A percentile compares a stretch with the other conserved stretches of the same genome.
phyloP scores from a whole-genome alignment of 2,888 invertebrate genomes.

The Timema podura region DNA sequence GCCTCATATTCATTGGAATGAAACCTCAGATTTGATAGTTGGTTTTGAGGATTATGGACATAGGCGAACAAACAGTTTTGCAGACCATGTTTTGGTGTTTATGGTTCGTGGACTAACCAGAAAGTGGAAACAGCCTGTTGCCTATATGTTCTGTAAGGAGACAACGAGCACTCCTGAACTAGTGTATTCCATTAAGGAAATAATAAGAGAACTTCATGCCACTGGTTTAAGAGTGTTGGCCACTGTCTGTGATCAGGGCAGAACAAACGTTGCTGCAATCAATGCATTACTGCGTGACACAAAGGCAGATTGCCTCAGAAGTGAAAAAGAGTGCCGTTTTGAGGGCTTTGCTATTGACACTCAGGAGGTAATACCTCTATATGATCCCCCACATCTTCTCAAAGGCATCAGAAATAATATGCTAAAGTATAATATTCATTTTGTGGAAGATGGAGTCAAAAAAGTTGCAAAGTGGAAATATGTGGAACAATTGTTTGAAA shows the following conservation, averaged over 20 bases:
- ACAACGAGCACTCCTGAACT: constrained; percentile 1
- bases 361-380: not conserved
- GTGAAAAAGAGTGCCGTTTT: not conserved
- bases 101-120: constrained; percentile 2
- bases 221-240: not conserved
- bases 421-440: not conserved
- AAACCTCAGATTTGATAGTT: not conserved
- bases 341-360: not conserved
- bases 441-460: not conserved
- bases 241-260: constrained; percentile 12
- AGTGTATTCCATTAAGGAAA: not conserved
- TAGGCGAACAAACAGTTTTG: not conserved
- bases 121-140: constrained; percentile 5
- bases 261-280: constrained; percentile 7
- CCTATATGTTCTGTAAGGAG: not conserved
- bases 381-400: not conserved
- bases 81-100: constrained; percentile 6
- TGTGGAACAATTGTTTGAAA: not conserved
- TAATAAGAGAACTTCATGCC: not conserved
- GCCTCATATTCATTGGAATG: not conserved
- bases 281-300: not conserved
- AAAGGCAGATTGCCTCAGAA: not conserved
- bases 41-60: constrained; percentile 11
- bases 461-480: constrained; percentile 3
- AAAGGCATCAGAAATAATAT: not conserved